These are phyloP conservation scores for Gastrophysa polygoni DNA, from an alignment of 2,888 invertebrate species.

Conservation along the genomic window DNA sequence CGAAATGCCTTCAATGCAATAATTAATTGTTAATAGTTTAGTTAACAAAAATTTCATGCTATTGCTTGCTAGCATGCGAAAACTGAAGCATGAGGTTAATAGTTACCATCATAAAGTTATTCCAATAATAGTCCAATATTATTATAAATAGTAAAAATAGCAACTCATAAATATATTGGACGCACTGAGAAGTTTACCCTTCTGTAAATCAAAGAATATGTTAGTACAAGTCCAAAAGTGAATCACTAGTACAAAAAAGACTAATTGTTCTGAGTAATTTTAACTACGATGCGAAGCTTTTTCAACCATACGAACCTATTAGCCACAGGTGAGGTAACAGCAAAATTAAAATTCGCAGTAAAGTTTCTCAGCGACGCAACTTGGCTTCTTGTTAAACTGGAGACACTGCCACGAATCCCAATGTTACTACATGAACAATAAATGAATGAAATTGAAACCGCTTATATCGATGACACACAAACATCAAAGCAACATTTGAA, in stretches of 20 bases:
- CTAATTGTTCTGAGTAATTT: background rate
- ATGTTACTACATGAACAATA: slow-evolving; percentile 52
- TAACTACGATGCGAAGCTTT: slow-evolving; percentile 3
- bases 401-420: slow-evolving; percentile 62
- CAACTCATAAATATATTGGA: too few relatives aligned
- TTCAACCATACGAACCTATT: slow-evolving; percentile 55
- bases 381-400: slow-evolving; percentile 64
- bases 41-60: background rate
- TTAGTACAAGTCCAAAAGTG: background rate
- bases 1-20: too few relatives aligned
- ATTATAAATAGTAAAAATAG: too few relatives aligned
- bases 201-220: slow-evolving; percentile 48
- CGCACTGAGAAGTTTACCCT: slow-evolving; percentile 42
- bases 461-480: background rate
- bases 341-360: slow-evolving; percentile 62
- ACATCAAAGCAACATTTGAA: slow-evolving; percentile 10
- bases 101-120: slow-evolving; percentile 21
- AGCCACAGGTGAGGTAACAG: slow-evolving; percentile 57
- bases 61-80: background rate
- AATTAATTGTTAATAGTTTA: too few relatives aligned
- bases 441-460: slow-evolving; percentile 21
- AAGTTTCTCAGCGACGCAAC: slow-evolving; percentile 63
- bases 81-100: slow-evolving; percentile 11
- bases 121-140: slow-evolving; percentile 16
- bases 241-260: slow-evolving; percentile 13